Evolutionary conservation across 1,140 invertebrate species (phyloP).

Genomic region (Drosophila rhopaloa): DNA sequence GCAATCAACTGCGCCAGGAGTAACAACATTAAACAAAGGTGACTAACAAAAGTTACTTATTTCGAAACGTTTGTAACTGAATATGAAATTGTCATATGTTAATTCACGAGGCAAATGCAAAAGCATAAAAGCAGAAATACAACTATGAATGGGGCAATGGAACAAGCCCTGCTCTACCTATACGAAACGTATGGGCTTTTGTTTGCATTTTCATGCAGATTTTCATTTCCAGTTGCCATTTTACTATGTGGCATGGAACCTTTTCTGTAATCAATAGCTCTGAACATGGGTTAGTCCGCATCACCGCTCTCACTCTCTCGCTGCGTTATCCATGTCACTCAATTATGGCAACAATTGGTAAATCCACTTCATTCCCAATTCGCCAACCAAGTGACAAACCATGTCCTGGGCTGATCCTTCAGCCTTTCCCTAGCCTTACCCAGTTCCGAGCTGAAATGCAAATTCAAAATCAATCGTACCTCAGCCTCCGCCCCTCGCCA

Average conservation of each 20-base stretch:
- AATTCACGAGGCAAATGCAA: constrained; percentile 55
- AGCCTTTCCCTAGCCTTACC: background rate
- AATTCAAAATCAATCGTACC: constrained; percentile 56
- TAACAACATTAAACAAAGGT: constrained; percentile 35
- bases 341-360: constrained; percentile 81
- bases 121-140: constrained; percentile 51
- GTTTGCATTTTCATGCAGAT: constrained; percentile 81
- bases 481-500: constrained; percentile 27
- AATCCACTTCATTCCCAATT: constrained; percentile 71
- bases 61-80: constrained; percentile 67
- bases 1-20: constrained; percentile 21
- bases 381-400: constrained; percentile 63
- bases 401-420: constrained; percentile 14
- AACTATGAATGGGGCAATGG: constrained; percentile 32
- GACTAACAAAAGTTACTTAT: constrained; percentile 58
- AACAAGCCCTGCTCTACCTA: constrained; percentile 29
- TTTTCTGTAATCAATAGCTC: constrained; percentile 79
- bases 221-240: constrained; percentile 58
- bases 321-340: constrained; percentile 75
- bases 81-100: constrained; percentile 64
- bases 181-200: constrained; percentile 58
- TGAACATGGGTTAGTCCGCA: constrained; percentile 8
- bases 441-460: constrained; percentile 11
- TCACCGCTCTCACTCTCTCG: background rate
- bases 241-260: constrained; percentile 50